A percentile compares a stretch with the other conserved stretches of the same genome.
Conservation (phyloP, 2,888 invertebrate species). For the Mongoloraphidia duomilia region DNA sequence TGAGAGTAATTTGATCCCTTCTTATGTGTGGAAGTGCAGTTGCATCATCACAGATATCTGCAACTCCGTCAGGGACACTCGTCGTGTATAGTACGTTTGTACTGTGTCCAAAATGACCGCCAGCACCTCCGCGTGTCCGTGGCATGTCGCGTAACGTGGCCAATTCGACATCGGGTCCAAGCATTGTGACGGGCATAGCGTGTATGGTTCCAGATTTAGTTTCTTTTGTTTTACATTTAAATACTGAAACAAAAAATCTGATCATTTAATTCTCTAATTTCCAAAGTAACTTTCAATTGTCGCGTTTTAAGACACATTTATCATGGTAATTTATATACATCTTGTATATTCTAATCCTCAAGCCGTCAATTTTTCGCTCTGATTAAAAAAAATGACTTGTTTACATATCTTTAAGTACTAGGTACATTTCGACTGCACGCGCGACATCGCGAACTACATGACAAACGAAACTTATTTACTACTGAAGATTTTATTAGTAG, state of each 20-base stretch:
- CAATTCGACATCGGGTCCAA: conserved; percentile 65
- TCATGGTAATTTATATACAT: too few species aligned
- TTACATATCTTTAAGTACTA: too few species aligned
- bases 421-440: too few species aligned
- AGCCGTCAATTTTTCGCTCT: too few species aligned
- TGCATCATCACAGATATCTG: conserved; percentile 61
- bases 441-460: too few species aligned
- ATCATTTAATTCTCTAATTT: too few species aligned
- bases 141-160: conserved; percentile 78
- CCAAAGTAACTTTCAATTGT: too few species aligned
- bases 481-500: too few species aligned
- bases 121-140: conserved; percentile 25
- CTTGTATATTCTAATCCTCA: too few species aligned
- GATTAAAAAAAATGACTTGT: background rate
- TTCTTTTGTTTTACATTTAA: conserved; percentile 46
- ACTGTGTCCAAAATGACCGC: conserved; percentile 60
- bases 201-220: conserved; percentile 46
- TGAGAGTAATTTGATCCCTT: conserved; percentile 71
- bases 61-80: conserved; percentile 32
- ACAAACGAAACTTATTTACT: too few species aligned
- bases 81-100: conserved; percentile 70
- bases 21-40: conserved; percentile 73
- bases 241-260: conserved; percentile 35
- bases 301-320: too few species aligned
- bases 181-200: conserved; percentile 30